Evolutionary conservation across 2,888 invertebrate genomes (phyloP), one percentile per base, ranked within the genome.

Genomic region (Melolontha melolontha): DNA sequence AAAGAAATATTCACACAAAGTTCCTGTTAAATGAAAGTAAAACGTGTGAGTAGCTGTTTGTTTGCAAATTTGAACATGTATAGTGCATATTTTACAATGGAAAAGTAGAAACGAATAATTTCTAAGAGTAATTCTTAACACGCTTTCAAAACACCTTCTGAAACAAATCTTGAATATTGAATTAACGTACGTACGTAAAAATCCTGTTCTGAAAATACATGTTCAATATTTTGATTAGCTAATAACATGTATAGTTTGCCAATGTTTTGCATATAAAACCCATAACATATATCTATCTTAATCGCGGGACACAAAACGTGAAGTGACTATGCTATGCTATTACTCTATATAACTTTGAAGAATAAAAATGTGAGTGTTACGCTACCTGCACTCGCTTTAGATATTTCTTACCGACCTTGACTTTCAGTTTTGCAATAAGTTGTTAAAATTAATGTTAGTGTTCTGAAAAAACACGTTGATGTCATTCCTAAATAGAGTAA

Each of bases 21-120:
- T 49, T 59, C 47, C 59, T 42, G 47, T 62, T 62, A 62, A 62
- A 62, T 39, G 59, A 62, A 62, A 62, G 59, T 62, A 62, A 62
- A 62, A 62, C 59, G 59, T 62, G 59, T 34, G 59, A 62, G 59
- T 44, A 34, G 11, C 17, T 22, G 49, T 49, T 62, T 62, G 59
- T 62, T 29, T 62, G 59, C 47, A 62, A 62, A 62, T 62, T 47
- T 22, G 12, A 14, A n/a, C n/a, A 34, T 44, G 47, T 44, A 47
- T 44, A 14, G 11, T 40, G 54, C 17, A 40, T 6, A 47, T 47
- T 62, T 52, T 47, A 47, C 47, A 62, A 62, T 62, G 34, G 59
- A 47, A 47, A 47, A 62, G 47, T 47, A 47, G 40, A 34, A 34
- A 34, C 34, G 47, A 17, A 47, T 39, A 62, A 47, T 47, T 62